Conservation (phyloP, 2,797 vertebrate genomes). For the Picus viridis region DNA sequence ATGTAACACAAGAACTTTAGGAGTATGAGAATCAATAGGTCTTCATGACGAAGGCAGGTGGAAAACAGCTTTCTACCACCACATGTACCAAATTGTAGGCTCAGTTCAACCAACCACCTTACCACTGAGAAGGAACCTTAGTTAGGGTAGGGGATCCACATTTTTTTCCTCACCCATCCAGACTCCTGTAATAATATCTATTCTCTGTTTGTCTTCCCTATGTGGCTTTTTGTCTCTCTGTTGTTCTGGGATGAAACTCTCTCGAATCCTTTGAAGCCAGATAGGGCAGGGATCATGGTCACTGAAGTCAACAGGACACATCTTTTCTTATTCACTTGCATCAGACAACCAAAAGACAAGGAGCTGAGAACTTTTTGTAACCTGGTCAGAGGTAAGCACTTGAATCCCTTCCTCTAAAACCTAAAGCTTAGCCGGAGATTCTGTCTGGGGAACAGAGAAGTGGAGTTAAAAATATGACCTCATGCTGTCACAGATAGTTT, state of each 20-base stretch:
- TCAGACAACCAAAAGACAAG: neutral
- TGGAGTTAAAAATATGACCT: neutral
- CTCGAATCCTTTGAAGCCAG: neutral
- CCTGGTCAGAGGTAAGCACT: neutral
- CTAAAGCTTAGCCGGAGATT: neutral
- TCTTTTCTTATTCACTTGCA: neutral
- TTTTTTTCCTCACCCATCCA: neutral
- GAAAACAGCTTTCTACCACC: neutral
- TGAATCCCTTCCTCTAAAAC: neutral
- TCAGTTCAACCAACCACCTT: neutral
- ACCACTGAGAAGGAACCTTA: neutral
- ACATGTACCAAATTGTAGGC: neutral
- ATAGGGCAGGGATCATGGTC: neutral
- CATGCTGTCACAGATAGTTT: neutral
- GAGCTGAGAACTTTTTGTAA: neutral
- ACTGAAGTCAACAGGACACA: neutral
- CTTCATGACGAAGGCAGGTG: neutral
- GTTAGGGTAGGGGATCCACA: fast-evolving
- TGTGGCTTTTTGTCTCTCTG: neutral
- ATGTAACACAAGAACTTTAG: neutral
- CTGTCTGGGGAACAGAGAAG: neutral
- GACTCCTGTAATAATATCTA: neutral
- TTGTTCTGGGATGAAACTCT: neutral
- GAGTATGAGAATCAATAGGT: neutral
- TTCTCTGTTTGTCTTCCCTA: neutral